Evolutionary conservation across 1,140 invertebrate genomes (phyloP), one percentile per base, ranked within the genome.

Genomic region (Drosophila elegans): DNA sequence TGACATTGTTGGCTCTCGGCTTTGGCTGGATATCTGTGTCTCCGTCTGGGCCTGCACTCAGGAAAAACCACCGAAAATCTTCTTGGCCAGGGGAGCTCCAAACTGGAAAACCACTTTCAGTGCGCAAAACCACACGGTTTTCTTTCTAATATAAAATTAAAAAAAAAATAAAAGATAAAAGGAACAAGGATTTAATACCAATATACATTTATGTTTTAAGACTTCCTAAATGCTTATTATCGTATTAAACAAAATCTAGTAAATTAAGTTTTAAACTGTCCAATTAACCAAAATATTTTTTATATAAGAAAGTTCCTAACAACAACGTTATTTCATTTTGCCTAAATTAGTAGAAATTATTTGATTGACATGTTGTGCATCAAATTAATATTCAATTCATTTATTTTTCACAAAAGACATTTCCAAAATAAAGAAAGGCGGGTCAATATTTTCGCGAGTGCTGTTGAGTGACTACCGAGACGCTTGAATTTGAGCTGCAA

Each of bases 1-100:
- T 53, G 68, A 67, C 82, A 81, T 81, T 86, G 82, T 85, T 86
- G 73, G 73, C 63, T 69, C 78, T 69, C 55, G 78, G 61, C 60
- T 72, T 48, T 67, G 46, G 46, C 64, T 53, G 64, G 61, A 51
- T 72, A 57, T 57, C 68, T 53, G 75, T 66, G 64, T 21, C 64
- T 67, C 45, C 9, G 64, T 66, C 60, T 68, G 38, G 45, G 11
- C 13, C 38, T 68, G 64, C 64, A 68, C 64, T 67, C 25, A 38
- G 46, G 61, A 66, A 68, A 68, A 68, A 44, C 64, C 46, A 52
- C 60, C 16, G 27, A 42, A 42, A 64, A 67, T 63, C 63, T 25
- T n/a, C 38, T 51, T 48, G 13, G 11, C 2, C 36, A 57, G 44
- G 7, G 32, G 61, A 44, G 39, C n/a, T 42, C 12, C 11, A 45